phyloP scores from a whole-genome alignment of 35 echinoderm and acorn worm species.

The Heliocidaris erythrogramma region DNA sequence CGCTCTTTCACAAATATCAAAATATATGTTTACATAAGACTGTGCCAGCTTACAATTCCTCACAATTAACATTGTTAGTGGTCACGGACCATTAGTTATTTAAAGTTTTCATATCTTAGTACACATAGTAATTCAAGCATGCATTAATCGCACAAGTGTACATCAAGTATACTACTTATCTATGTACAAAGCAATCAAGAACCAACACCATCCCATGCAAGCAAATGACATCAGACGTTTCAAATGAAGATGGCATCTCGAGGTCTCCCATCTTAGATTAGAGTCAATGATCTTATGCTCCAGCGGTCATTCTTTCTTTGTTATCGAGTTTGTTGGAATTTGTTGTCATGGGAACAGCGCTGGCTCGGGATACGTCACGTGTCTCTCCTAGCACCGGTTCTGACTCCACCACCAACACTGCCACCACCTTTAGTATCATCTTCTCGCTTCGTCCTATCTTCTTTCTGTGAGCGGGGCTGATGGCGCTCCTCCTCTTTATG shows the following conservation, averaged over 20 bases:
- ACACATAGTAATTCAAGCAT: background rate
- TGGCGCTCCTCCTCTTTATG: background rate
- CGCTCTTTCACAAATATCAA: background rate
- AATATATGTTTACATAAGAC: background rate
- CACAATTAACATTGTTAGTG: background rate
- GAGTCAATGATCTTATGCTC: background rate
- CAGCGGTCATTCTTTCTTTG: background rate
- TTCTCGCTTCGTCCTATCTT: background rate
- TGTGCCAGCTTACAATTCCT: background rate
- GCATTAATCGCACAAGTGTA: background rate
- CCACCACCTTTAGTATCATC: background rate
- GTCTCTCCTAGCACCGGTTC: background rate
- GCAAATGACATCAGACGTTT: too few species aligned
- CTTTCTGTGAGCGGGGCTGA: background rate
- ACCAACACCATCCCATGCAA: background rate
- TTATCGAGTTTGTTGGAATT: background rate
- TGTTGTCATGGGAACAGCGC: background rate
- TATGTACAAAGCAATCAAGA: background rate
- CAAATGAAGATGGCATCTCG: background rate
- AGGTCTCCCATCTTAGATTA: background rate
- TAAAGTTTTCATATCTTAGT: background rate
- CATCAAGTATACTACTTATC: background rate
- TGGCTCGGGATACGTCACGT: background rate
- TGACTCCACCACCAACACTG: background rate
- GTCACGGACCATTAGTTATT: background rate